Base-by-base conservation (phyloP, 2,113 vertebrate species). In the Coracopsis vasa region DNA sequence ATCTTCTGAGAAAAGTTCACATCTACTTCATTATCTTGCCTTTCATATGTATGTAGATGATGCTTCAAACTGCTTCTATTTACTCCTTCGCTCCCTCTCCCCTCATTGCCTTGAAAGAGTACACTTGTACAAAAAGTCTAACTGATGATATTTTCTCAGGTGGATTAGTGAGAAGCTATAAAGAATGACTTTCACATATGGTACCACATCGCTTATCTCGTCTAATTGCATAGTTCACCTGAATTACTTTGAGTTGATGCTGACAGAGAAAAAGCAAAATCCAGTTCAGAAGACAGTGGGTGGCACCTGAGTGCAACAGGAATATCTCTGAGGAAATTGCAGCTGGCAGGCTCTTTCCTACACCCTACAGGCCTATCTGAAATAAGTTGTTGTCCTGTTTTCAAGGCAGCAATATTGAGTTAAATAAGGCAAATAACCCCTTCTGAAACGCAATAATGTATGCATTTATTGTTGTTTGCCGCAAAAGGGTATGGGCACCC, bases 1-100 rank as follows among this genome's bases (percentile, higher is more conserved):
- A 94, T 94, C 66, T 96, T 93, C 67, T 31, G 1, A 88, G 78
- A 78, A 86, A 91, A 65, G 25, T 94, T 93, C 65, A 88, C 77
- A 94, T 95, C 13, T 81, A 13, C 61, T 87, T 82, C 45, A 61
- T 81, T 88, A 94, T 51, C 44, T 94, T 93, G 67, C 62, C 60
- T 97, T 97, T 89, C 19, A 82, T 90, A 84, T 96, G 18, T 51
- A 91, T 91, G 84, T 62, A 51, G 44, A 88, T 86, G 88, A 66
- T 39, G 48, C 39, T 78, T 85, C 81, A 88, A 62, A 73, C 41
- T 90, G 27, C 9, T 95, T 82, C 64, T 64, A 50, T 88, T 62
- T 92, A 70, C 42, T 81, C 47, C 69, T 88, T 92, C 42, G 37
- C 39, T 75, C 35, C 56, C 56, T 77, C 28, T 90, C 39, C 33